phyloP scores from a whole-genome alignment of 2,797 vertebrate genomes.

The Jordanella pulchra region DNA sequence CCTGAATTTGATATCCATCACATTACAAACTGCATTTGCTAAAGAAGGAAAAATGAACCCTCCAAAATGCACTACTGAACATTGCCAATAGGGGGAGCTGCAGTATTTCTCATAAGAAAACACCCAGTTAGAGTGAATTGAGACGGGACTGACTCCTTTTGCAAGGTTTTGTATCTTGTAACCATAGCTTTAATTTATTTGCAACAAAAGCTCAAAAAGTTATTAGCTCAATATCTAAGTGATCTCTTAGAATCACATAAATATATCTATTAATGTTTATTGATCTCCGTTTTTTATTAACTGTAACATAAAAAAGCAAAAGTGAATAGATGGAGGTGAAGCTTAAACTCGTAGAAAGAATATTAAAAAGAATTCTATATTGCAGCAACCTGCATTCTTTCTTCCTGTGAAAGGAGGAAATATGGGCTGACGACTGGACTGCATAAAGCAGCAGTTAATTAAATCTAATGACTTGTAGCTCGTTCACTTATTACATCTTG shows the following conservation, averaged over 20 bases:
- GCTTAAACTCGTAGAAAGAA: conserved; percentile 42
- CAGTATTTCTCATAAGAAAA: conserved; percentile 66
- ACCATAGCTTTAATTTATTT: conserved; percentile 36
- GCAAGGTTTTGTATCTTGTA: conserved; percentile 28
- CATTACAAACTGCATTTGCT: conserved; percentile 41
- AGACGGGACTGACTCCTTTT: conserved; percentile 21
- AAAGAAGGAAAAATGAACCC: conserved; percentile 35
- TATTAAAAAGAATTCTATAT: conserved; percentile 59
- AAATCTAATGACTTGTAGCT: conserved; percentile 79
- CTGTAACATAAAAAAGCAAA: conserved; percentile 17
- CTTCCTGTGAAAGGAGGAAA: conserved; percentile 34
- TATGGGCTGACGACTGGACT: conserved; percentile 62
- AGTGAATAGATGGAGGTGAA: conserved; percentile 2
- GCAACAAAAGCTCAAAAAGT: conserved; percentile 24
- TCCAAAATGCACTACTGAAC: conserved; percentile 20
- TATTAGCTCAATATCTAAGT: conserved; percentile 8
- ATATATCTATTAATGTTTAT: conserved; percentile 11
- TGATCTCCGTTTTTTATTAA: conserved; percentile 23
- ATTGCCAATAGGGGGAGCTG: conserved; percentile 77
- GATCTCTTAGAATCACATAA: conserved; percentile 9
- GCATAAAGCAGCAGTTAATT: conserved; percentile 77
- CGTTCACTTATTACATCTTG: conserved; percentile 76
- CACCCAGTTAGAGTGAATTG: background rate
- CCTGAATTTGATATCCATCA: conserved; percentile 44
- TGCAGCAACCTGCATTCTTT: conserved; percentile 47